phyloP scores from a whole-genome alignment of 2,113 vertebrate species.

The Cryptotis parvus region DNA sequence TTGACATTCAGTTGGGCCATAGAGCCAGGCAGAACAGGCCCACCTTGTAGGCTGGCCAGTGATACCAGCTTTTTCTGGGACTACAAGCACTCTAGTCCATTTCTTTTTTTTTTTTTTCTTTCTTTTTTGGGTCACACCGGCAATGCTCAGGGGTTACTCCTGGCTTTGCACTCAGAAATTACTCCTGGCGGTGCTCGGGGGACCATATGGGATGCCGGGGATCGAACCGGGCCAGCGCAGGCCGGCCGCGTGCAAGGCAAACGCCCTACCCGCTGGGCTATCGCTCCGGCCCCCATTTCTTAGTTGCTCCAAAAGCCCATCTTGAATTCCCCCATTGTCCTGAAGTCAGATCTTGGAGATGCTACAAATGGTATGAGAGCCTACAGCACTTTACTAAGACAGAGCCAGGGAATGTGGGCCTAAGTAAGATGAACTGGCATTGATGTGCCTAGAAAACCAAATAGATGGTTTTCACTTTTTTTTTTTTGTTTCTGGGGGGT shows the following conservation, averaged over 20 bases:
- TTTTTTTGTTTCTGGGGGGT: background rate
- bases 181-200: too few species aligned
- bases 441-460: background rate
- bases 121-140: too few species aligned
- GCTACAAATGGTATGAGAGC: background rate
- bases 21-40: background rate
- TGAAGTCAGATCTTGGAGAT: background rate
- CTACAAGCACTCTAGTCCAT: background rate
- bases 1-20: background rate
- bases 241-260: too few species aligned
- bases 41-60: background rate
- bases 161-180: too few species aligned
- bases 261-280: too few species aligned
- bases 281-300: too few species aligned
- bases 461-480: background rate
- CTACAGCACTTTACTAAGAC: background rate
- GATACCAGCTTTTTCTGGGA: background rate
- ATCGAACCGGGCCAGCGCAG: too few species aligned
- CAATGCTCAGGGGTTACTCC: too few species aligned
- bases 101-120: too few species aligned
- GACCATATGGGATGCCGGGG: too few species aligned
- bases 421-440: background rate
- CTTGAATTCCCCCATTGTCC: background rate
- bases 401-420: background rate
- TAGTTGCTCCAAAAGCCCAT: background rate